Conservation (phyloP, 2,797 vertebrate genomes). For the Poeciliopsis infans region DNA sequence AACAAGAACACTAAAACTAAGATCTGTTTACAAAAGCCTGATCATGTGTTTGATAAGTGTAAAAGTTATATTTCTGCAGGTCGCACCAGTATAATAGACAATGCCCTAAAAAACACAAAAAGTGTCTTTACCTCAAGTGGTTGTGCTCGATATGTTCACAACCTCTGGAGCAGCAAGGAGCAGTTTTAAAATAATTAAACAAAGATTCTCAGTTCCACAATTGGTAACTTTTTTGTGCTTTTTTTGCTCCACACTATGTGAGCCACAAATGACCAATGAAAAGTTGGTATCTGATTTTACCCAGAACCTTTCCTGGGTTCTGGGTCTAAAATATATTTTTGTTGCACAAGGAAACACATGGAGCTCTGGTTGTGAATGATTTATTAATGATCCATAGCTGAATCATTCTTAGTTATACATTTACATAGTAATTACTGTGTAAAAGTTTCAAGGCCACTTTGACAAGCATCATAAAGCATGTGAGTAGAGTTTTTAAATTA, state of each 20-base stretch:
- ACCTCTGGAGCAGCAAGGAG: too few relatives aligned
- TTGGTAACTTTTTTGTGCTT: too few relatives aligned
- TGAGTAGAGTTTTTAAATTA: neutral
- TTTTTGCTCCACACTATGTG: neutral
- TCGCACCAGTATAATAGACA: neutral
- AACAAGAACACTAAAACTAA: neutral
- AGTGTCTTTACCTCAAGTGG: neutral
- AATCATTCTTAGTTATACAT: neutral
- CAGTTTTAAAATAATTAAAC: too few relatives aligned
- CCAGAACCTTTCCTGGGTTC: neutral
- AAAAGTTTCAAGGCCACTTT: neutral
- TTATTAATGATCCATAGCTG: neutral
- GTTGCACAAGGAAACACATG: neutral
- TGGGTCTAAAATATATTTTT: neutral
- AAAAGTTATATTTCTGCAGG: neutral
- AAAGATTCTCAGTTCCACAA: too few relatives aligned
- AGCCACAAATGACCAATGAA: neutral
- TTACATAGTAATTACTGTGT: neutral
- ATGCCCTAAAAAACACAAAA: neutral
- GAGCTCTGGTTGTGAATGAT: neutral
- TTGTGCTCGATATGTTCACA: too few relatives aligned
- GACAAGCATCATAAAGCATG: neutral
- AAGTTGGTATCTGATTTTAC: neutral
- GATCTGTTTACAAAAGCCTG: neutral
- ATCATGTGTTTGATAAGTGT: neutral